Evolutionary conservation across 2,888 invertebrate genomes (phyloP).

Genomic region (Nomada fabriciana): DNA sequence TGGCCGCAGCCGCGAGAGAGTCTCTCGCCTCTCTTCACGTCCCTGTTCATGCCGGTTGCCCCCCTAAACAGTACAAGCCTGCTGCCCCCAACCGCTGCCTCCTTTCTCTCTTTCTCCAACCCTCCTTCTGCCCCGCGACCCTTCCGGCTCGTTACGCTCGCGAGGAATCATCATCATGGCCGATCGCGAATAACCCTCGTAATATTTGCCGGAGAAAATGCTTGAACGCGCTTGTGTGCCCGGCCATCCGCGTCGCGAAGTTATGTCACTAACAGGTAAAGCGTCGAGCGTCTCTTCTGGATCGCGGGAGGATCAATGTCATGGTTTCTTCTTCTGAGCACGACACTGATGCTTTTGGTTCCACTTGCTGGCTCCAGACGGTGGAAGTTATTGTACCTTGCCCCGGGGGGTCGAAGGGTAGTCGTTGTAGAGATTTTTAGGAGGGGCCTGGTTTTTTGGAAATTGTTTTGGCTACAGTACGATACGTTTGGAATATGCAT

Average conservation of each 20-base stretch:
- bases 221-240: constrained; percentile 33
- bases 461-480: no score
- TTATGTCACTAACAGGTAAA: constrained; percentile 73
- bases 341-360: neutral
- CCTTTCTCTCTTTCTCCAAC: constrained; percentile 39
- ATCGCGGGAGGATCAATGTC: constrained; percentile 58
- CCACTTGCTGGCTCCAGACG: no score
- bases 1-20: constrained; percentile 73
- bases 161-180: constrained; percentile 59
- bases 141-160: constrained; percentile 57
- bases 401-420: no score
- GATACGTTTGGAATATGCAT: no score
- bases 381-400: no score
- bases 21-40: constrained; percentile 49
- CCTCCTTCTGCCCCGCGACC: constrained; percentile 2
- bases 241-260: constrained; percentile 49
- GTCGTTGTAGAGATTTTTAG: no score
- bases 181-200: constrained; percentile 68
- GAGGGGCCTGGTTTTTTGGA: no score
- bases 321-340: constrained; percentile 33
- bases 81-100: constrained; percentile 25
- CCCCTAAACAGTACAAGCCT: neutral
- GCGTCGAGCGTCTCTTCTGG: constrained; percentile 18
- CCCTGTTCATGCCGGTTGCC: constrained; percentile 19
- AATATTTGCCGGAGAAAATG: constrained; percentile 72